Conservation (phyloP, 1,140 invertebrate species). For the Bombus confusus region DNA sequence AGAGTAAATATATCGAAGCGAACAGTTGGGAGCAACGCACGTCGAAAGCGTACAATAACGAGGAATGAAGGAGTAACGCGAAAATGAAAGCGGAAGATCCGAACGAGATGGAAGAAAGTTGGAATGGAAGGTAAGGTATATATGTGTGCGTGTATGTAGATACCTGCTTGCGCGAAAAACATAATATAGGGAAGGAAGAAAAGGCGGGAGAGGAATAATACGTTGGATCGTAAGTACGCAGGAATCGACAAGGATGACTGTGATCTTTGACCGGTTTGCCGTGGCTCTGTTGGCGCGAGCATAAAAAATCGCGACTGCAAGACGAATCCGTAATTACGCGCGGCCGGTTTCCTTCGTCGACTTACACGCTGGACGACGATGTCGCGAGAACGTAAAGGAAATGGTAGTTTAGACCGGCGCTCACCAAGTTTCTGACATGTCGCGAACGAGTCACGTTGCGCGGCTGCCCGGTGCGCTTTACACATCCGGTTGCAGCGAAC, state of each 20-base stretch:
- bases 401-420: slow-evolving; percentile 50
- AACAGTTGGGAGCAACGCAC: background rate
- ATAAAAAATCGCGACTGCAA: background rate
- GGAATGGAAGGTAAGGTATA: background rate
- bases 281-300: no score
- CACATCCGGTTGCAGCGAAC: slow-evolving; percentile 64
- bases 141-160: no score
- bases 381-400: background rate
- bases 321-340: slow-evolving; percentile 21
- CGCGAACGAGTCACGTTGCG: slow-evolving; percentile 63
- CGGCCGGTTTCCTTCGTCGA: background rate
- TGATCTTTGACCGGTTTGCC: background rate
- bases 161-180: no score
- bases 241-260: no score
- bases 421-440: slow-evolving; percentile 58
- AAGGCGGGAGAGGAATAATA: fast-evolving
- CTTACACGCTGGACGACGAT: background rate
- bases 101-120: background rate
- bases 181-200: no score
- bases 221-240: no score
- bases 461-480: slow-evolving; percentile 54
- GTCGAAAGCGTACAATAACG: no score
- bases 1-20: background rate
- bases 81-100: background rate
- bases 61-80: no score